These are phyloP conservation scores for Naja naja DNA, from an alignment of 2,113 vertebrate species.

Conservation along the genomic window DNA sequence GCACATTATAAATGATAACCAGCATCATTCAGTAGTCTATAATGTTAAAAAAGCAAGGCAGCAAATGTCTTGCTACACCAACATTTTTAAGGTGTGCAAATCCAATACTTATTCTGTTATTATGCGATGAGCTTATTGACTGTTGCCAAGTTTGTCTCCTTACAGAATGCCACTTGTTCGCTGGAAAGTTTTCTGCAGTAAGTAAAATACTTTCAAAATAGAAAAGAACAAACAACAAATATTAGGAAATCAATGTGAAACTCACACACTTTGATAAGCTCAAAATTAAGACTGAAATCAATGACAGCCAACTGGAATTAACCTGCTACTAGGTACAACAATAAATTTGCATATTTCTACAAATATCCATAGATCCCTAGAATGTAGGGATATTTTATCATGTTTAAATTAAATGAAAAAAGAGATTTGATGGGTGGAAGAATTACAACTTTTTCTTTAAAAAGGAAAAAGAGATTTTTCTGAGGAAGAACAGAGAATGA, in stretches of 20 bases:
- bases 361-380: neutral
- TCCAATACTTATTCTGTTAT: neutral
- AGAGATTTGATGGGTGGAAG: conserved; percentile 7
- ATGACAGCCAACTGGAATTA: neutral
- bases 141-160: neutral
- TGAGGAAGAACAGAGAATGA: conserved; percentile 19
- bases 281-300: neutral
- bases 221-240: neutral
- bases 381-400: conserved; percentile 34
- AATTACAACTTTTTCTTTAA: conserved; percentile 39
- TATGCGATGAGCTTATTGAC: neutral
- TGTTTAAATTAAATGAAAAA: conserved; percentile 8
- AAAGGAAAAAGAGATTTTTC: conserved; percentile 42
- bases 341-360: neutral
- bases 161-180: neutral
- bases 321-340: neutral
- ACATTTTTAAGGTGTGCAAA: neutral
- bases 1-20: neutral
- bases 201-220: neutral
- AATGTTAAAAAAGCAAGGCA: neutral
- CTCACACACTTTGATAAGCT: neutral
- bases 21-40: neutral
- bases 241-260: neutral
- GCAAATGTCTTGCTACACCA: neutral
- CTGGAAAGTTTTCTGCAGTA: neutral